phyloP scores from a whole-genome alignment of 1,140 invertebrate genomes.

The Panulirus ornatus region DNA sequence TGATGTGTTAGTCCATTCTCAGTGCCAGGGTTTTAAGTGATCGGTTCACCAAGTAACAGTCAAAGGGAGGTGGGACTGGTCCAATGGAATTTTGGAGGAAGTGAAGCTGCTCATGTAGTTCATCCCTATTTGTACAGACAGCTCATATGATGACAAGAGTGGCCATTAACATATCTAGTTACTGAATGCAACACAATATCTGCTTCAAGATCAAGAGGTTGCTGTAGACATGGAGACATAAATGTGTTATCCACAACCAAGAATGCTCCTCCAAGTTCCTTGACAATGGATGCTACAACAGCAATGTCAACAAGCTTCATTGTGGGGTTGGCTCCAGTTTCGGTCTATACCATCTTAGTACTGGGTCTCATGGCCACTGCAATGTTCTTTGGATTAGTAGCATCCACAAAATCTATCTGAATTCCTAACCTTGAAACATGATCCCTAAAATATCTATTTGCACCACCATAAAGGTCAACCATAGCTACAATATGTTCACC shows the following conservation, averaged over 20 bases:
- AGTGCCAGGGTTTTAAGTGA: conserved; percentile 95
- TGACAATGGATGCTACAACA: conserved; percentile 84
- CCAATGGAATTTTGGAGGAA: conserved; percentile 96
- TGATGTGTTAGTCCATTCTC: conserved; percentile 93
- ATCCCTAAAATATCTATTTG: too few relatives aligned
- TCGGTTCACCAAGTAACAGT: conserved; percentile 95
- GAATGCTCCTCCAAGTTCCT: conserved; percentile 83
- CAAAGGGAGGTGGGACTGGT: conserved; percentile 96
- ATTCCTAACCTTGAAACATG: too few relatives aligned
- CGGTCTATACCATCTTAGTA: conserved; percentile 88
- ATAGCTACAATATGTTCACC: too few relatives aligned
- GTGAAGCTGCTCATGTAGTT: conserved; percentile 85
- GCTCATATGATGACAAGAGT: conserved; percentile 97
- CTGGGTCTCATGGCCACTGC: conserved; percentile 58
- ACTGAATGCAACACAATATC: conserved; percentile 95
- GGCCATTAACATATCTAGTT: conserved; percentile 99
- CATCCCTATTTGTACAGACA: conserved; percentile 86
- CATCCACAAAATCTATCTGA: conserved; percentile 89
- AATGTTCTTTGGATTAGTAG: conserved; percentile 79
- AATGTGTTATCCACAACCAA: conserved; percentile 98
- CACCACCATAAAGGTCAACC: too few relatives aligned
- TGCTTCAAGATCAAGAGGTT: conserved; percentile 92
- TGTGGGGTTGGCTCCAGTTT: conserved; percentile 98
- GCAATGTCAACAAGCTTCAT: conserved; percentile 95
- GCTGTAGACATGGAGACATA: conserved; percentile 96